These are phyloP conservation scores for Eurystomus gularis DNA, from an alignment of 2,113 vertebrate genomes.

Conservation along the genomic window DNA sequence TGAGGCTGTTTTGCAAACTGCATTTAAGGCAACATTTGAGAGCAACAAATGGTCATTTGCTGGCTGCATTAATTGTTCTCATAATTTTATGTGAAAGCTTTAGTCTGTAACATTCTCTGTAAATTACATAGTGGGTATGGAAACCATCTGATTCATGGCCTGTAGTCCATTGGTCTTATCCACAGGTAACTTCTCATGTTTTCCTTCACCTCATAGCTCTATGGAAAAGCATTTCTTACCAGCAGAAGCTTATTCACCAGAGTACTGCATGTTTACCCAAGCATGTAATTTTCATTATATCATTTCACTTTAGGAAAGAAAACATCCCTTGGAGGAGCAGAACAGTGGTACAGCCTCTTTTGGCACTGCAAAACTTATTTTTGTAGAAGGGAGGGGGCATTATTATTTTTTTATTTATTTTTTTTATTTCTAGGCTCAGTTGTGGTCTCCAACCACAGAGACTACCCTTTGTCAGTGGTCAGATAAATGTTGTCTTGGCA, in stretches of 20 bases:
- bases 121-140: not conserved
- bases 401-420: too few relatives aligned
- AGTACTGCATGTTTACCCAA: not conserved
- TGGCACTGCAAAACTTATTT: not conserved
- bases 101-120: not conserved
- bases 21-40: not conserved
- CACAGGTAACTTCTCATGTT: not conserved
- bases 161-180: not conserved
- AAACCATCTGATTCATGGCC: not conserved
- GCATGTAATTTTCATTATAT: not conserved
- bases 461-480: not conserved
- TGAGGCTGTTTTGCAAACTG: not conserved
- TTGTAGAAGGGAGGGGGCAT: not conserved
- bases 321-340: not conserved
- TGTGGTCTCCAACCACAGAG: rapidly evolving
- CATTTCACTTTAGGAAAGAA: not conserved
- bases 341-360: not conserved
- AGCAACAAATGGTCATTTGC: not conserved
- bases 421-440: not conserved
- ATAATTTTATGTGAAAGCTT: not conserved
- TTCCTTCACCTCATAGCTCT: not conserved
- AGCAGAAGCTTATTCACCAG: not conserved
- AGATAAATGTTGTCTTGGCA: rapidly evolving
- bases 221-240: not conserved
- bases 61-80: not conserved